These are phyloP conservation scores for Sminthurinus signatus DNA, from an alignment of 1,140 invertebrate species.

Conservation along the genomic window DNA sequence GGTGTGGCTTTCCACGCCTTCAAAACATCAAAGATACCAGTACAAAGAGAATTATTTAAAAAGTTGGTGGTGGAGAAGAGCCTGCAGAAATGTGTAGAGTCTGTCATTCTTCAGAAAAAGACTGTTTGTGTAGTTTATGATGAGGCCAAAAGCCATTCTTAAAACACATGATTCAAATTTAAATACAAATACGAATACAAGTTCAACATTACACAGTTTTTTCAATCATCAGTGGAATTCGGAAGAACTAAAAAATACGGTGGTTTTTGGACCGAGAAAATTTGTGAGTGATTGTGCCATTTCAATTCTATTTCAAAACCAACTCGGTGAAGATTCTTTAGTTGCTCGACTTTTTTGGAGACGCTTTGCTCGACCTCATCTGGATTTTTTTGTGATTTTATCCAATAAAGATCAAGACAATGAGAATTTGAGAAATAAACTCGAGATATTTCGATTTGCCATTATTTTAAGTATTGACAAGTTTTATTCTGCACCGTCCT, in stretches of 20 bases:
- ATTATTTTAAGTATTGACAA: neutral
- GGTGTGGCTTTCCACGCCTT: neutral
- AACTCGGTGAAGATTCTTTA: neutral
- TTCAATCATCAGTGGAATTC: neutral
- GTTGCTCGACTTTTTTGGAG: neutral
- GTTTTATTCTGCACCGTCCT: neutral
- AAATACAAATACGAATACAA: too few relatives aligned
- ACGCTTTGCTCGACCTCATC: neutral
- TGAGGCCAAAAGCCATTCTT: too few relatives aligned
- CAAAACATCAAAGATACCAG: neutral
- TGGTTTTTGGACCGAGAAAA: neutral
- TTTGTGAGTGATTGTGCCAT: neutral
- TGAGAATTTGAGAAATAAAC: neutral
- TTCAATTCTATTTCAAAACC: neutral
- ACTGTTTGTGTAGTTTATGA: too few relatives aligned
- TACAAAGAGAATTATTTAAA: too few relatives aligned
- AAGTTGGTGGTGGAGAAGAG: too few relatives aligned
- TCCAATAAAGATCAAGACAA: neutral
- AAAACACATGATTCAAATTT: too few relatives aligned
- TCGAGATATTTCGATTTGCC: neutral
- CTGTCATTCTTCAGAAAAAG: too few relatives aligned
- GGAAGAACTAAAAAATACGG: neutral
- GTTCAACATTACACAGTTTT: too few relatives aligned
- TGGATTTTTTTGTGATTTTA: neutral
- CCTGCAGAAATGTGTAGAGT: too few relatives aligned